phyloP scores from a whole-genome alignment of 2,113 vertebrate genomes.

The Sardina pilchardus region DNA sequence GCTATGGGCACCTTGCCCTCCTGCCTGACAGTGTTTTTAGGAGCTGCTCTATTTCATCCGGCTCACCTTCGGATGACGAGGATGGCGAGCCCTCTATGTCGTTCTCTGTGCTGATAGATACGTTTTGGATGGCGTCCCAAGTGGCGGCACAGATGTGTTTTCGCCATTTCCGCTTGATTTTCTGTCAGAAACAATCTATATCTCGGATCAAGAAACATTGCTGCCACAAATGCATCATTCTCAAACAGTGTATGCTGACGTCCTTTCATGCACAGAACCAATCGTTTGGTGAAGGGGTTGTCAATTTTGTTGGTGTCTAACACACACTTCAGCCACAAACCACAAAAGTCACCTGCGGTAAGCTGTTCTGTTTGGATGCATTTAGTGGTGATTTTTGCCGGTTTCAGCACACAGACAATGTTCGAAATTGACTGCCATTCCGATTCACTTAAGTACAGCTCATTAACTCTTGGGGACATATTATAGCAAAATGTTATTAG shows the following conservation, averaged over 20 bases:
- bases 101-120: background rate
- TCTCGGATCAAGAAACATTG: conserved; percentile 33
- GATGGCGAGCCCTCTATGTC: background rate
- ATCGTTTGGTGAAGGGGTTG: conserved; percentile 15
- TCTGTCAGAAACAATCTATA: conserved; percentile 36
- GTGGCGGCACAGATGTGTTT: no score
- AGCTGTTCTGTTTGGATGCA: conserved; percentile 36
- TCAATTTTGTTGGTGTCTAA: conserved; percentile 43
- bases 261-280: conserved; percentile 33
- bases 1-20: conserved; percentile 13
- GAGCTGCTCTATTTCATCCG: conserved; percentile 28
- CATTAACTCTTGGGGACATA: conserved; percentile 29
- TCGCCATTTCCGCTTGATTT: conserved; percentile 24
- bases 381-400: conserved; percentile 36
- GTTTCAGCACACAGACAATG: conserved; percentile 26
- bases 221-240: conserved; percentile 36
- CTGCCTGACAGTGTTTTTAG: conserved; percentile 8
- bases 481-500: conserved; percentile 35
- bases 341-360: no score
- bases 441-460: conserved; percentile 26
- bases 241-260: conserved; percentile 32
- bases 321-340: conserved; percentile 38
- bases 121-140: conserved; percentile 34
- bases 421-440: conserved; percentile 32
- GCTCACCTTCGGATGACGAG: conserved; percentile 15